A percentile compares a stretch with the other conserved stretches of the same genome.
Conservation (phyloP, 2,888 invertebrate genomes). For the Lasioglossum oenotherae region DNA sequence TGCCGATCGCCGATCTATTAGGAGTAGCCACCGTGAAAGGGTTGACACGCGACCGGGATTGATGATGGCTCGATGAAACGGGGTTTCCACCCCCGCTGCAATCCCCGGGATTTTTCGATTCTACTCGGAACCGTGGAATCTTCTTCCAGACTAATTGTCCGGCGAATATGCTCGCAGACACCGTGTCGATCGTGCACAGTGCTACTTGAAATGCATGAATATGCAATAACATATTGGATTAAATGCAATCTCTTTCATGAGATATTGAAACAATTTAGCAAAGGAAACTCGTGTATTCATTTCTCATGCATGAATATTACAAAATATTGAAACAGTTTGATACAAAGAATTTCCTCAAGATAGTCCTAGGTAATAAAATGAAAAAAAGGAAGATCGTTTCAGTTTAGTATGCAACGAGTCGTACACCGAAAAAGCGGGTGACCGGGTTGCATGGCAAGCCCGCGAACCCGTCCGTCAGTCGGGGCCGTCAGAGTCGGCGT, state of each 20-base stretch:
- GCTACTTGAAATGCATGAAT: background rate
- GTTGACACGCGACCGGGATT: conserved; percentile 76
- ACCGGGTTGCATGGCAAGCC: conserved; percentile 25
- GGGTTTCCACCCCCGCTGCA: background rate
- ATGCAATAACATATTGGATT: background rate
- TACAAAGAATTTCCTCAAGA: background rate
- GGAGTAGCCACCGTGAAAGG: conserved; percentile 69
- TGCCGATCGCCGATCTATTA: conserved; percentile 65
- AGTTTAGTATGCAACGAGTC: conserved; percentile 15
- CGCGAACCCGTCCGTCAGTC: conserved; percentile 60
- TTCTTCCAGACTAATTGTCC: background rate
- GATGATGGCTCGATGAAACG: conserved; percentile 57
- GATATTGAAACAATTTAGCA: background rate
- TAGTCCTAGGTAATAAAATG: background rate
- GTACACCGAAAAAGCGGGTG: conserved; percentile 41
- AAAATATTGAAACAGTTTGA: too few relatives aligned
- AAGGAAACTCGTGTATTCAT: background rate
- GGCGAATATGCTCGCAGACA: background rate
- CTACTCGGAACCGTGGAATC: background rate
- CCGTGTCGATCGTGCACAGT: background rate
- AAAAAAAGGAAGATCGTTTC: background rate
- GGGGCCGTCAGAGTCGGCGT: conserved; percentile 66
- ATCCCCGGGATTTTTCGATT: background rate
- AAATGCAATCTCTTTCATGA: background rate
- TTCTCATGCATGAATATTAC: background rate